phyloP scores from a whole-genome alignment of 2,113 vertebrate species.

The Centropus bengalensis region DNA sequence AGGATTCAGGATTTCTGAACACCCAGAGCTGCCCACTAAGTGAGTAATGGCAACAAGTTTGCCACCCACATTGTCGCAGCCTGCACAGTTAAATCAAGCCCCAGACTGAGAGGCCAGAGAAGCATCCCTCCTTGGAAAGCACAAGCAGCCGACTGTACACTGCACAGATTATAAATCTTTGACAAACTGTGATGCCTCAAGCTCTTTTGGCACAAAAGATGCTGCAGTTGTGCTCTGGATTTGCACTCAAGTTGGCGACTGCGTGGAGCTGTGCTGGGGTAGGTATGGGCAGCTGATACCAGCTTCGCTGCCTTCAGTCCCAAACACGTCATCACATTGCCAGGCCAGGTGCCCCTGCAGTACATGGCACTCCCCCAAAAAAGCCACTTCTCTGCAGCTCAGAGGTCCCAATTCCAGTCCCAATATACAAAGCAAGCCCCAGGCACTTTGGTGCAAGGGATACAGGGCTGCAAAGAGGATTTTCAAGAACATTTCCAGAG shows the following conservation, averaged over 20 bases:
- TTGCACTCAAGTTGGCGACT: not conserved
- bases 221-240: not conserved
- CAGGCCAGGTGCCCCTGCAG: not conserved
- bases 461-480: not conserved
- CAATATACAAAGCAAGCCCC: not conserved
- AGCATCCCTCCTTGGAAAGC: not conserved
- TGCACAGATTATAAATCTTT: not conserved
- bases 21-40: accelerated
- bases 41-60: not conserved
- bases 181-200: not conserved
- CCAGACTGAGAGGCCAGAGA: not conserved
- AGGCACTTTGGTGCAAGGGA: not conserved
- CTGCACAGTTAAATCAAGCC: not conserved
- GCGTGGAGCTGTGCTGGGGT: not conserved
- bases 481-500: not conserved
- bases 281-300: accelerated
- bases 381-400: not conserved
- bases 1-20: not conserved
- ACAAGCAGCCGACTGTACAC: not conserved
- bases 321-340: not conserved
- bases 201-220: not conserved
- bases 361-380: accelerated
- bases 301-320: not conserved
- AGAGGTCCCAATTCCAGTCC: not conserved
- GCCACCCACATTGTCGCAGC: not conserved